Evolutionary conservation across 2,888 invertebrate genomes (phyloP), one percentile per base, ranked within the genome.

Genomic region (Ferdinandea cuprea): DNA sequence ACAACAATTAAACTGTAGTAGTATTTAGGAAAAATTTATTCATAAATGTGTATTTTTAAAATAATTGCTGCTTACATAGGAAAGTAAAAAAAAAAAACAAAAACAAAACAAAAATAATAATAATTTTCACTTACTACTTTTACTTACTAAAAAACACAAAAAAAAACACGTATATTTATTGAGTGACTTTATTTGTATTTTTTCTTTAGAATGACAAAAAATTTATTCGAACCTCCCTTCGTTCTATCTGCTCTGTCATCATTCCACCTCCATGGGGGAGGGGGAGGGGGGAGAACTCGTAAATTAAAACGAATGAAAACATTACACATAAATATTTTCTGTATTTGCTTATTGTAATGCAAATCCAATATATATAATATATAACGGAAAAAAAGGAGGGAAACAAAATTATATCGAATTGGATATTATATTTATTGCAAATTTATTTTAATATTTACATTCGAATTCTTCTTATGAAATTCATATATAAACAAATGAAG

Each of bases 21-120:
- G 61, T 30, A 52, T 56, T 61, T 52, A 40, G 13, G 28, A 58
- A 37, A 25, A 44, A 44, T 28, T 40, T 59, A 76, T 59, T 76
- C 66, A 68, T 76, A 61, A 61, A 61, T 76, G 68, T 76, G 54
- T n/a, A n/a, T n/a, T 44, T 68, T 76, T 11, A 59, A 56, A 54
- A 35, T 30, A 76, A 76, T 46, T 40, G 54, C 76, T 56, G 68
- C 76, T 76, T 76, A 61, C 52, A 61, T 61, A 69, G 52, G 25
- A 66, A 48, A 40, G 19, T 40, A 50, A 68, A 8, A 37, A 50
- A 28, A 50, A 32, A 32, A 52, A 35, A 15, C 2, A n/a, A n/a
- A n/a, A n/a, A n/a, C n/a, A 68, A 8, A 37, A 50, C 17, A 50
- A 32, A 32, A 52, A 35, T 11, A 52, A 56, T 52, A 63, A 40